These are phyloP conservation scores for Lates calcarifer DNA, from an alignment of 2,113 vertebrate species.

Conservation along the genomic window DNA sequence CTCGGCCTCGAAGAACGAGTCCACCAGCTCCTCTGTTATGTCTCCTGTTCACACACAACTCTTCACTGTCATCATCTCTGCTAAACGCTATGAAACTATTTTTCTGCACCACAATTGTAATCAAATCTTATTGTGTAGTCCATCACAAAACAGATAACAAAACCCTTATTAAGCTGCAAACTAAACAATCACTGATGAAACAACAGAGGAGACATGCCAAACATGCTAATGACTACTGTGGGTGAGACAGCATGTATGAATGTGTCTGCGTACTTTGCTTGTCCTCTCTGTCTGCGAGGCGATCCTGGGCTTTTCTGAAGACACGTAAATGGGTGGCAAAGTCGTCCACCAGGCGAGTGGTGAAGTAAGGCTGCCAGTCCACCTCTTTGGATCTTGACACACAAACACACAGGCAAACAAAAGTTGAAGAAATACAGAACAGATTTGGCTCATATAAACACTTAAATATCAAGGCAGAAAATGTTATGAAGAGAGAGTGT, in stretches of 20 bases:
- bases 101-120: background rate
- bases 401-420: background rate
- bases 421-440: background rate
- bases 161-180: background rate
- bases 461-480: background rate
- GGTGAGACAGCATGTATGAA: background rate
- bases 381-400: constrained; percentile 94
- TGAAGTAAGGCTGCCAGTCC: constrained; percentile 99
- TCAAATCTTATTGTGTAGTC: background rate
- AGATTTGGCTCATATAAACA: background rate
- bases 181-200: background rate
- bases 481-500: background rate
- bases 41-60: constrained; percentile 80
- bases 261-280: constrained; percentile 86
- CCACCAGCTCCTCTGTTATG: constrained; percentile 93
- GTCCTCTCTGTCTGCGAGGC: constrained; percentile 92
- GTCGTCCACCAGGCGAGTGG: constrained; percentile 97
- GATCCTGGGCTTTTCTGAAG: constrained; percentile 98
- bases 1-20: constrained; percentile 98
- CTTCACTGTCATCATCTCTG: background rate
- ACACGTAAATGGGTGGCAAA: constrained; percentile 98
- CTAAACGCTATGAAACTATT: background rate
- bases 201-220: background rate
- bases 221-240: background rate
- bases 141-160: background rate